These are phyloP conservation scores for Rhinophrynus dorsalis DNA, from an alignment of 2,797 vertebrate genomes.

Conservation along the genomic window DNA sequence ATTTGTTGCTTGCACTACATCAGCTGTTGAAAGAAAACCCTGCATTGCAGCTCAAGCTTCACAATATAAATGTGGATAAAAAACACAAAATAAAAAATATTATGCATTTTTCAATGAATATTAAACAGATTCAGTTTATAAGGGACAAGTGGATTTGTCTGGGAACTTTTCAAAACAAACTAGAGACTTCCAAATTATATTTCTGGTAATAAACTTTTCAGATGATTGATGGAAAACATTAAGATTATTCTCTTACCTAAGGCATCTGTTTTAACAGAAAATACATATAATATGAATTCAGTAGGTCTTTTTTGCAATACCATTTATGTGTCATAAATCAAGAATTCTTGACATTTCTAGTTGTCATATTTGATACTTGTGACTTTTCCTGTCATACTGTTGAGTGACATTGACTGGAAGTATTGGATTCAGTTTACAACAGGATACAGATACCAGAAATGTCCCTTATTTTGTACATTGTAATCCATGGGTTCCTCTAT, in stretches of 20 bases:
- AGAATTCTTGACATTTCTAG: constrained; percentile 44
- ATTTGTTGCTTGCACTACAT: constrained; percentile 26
- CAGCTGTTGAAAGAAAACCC: constrained; percentile 16
- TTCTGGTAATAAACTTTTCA: constrained; percentile 45
- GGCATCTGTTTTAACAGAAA: constrained; percentile 42
- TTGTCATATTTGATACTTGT: constrained; percentile 47
- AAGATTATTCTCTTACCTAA: constrained; percentile 45
- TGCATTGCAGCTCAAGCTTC: constrained; percentile 34
- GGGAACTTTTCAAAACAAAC: constrained; percentile 40
- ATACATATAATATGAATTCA: constrained; percentile 46
- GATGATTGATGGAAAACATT: constrained; percentile 47
- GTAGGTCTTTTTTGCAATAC: constrained; percentile 38
- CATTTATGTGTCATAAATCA: constrained; percentile 48
- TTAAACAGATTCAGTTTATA: constrained; percentile 34
- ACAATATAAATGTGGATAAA: constrained; percentile 32
- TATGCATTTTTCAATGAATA: constrained; percentile 33
- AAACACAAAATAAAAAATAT: constrained; percentile 18
- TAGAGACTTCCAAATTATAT: constrained; percentile 44
- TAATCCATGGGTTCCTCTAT: constrained; percentile 8
- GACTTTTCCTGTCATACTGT: constrained; percentile 34
- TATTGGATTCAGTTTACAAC: constrained; percentile 29
- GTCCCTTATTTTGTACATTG: constrained; percentile 7
- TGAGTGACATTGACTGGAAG: constrained; percentile 41
- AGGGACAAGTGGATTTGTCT: constrained; percentile 24
- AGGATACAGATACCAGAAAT: constrained; percentile 24